Evolutionary conservation across 2,888 invertebrate genomes (phyloP), one percentile per base, ranked within the genome.

Genomic region (Pandemis corylana): DNA sequence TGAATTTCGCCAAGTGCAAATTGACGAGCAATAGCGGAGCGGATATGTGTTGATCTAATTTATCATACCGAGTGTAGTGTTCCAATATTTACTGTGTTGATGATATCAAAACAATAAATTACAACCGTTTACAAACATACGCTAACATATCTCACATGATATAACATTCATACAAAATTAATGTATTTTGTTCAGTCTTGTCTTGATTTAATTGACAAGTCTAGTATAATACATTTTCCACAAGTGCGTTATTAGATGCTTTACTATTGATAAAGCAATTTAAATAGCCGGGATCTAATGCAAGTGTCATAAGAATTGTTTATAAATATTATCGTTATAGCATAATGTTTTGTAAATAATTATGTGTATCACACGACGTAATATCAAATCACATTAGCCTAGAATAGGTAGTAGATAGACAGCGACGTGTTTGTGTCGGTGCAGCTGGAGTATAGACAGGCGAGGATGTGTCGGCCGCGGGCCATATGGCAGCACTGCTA

Each of bases 401-500:
- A 85, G 82, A 85, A 86, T 49, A 84, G 83, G 83, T 77, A 78
- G 64, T 83, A 80, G 84, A 85, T 86, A 82, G 80, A 79, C 77
- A 83, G 79, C 76, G 79, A 84, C 83, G 81, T 80, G 77, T 79
- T 80, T 81, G 78, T 82, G 80, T 84, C 81, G 80, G 80, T 85
- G 84, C 87, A 89, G 84, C 85, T 85, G 86, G 81, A 83, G 80
- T 83, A 78, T 80, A 85, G 83, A 83, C 84, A 84, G 83, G 83
- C 87, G 89, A 88, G 90, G 92, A 92, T 93, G 91, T 90, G 81
- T 91, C 88, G 88, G 82, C 80, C 83, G 87, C 87, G 81, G 86
- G 89, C 94, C 94, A 94, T 94, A 94, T 94, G 94, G 94, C 90
- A 87, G 89, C 89, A 84, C 83, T 85, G 85, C 87, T 80, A 85